These are phyloP conservation scores for Ailurus styani DNA, from an alignment of 2,113 vertebrate genomes.

Conservation along the genomic window DNA sequence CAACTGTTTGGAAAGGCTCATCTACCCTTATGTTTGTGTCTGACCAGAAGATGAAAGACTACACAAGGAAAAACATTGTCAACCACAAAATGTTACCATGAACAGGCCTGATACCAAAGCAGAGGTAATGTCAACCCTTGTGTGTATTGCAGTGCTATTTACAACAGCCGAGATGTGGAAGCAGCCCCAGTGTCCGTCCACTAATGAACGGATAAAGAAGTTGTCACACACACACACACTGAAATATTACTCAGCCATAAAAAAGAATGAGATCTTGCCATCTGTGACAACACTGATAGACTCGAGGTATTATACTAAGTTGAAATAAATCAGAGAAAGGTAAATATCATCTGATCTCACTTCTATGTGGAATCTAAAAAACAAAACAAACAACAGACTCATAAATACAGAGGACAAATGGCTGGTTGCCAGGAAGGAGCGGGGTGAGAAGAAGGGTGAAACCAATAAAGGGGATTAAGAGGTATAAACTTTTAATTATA, in stretches of 20 bases:
- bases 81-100: neutral
- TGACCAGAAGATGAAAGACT: conserved; percentile 10
- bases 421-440: neutral
- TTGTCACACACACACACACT: too few species aligned
- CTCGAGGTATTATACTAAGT: neutral
- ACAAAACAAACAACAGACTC: neutral
- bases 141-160: neutral
- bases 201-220: neutral
- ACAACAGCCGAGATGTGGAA: neutral
- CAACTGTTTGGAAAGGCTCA: neutral
- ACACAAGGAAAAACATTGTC: neutral
- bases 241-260: neutral
- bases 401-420: neutral
- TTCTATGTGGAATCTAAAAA: neutral
- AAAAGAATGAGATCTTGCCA: neutral
- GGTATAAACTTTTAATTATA: neutral
- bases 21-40: neutral
- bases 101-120: neutral
- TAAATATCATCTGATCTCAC: neutral
- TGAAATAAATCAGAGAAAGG: neutral
- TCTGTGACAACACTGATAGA: neutral
- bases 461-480: neutral
- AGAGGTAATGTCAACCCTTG: neutral
- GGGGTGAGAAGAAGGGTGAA: neutral
- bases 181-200: neutral